Base-by-base conservation (phyloP, 2,113 vertebrate genomes). In the Tamias sibiricus region DNA sequence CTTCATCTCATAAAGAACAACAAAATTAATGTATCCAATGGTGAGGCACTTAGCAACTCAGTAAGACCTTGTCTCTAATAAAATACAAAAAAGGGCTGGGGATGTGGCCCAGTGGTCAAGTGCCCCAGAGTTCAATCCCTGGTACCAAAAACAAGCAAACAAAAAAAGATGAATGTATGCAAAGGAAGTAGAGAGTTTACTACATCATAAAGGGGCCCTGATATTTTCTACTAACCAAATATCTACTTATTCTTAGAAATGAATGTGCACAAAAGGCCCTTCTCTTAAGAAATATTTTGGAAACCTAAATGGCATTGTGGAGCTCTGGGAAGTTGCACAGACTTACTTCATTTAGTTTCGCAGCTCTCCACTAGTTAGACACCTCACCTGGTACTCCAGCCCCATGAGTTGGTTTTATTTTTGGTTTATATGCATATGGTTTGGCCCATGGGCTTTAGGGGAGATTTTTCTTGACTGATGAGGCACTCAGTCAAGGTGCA, bases 261-360 rank as follows among this genome's bases (percentile, higher is more conserved):
- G n/a, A n/a, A 10, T 91, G 49, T 94, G 69, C 64, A 80, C 40
- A 35, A 77, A 84, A 32, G 42, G 32, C 35, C 12, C 59, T 52
- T 91, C 82, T 47, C 68, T 96, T 75, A 94, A 85, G 54, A 74
- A 74, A 52, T 87, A 47, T 83, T 91, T 90, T 74, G 76, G 14
- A 66, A 74, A 40, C 30, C 37, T 12, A 30, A 77, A 44, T 42
- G 69, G n/a, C 20, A 14, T 3, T 1, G 5, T 6, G 10, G 37
- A 72, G 17, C 44, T 72, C 44, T 74, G 19, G 44, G 62, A 85
- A 90, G 93, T n/a, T 44, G n/a, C 8, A 7, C 19, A 40, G 87
- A 83, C 64, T 91, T 32, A 28, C 85, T 66, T 13, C n/a, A 3
- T 37, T 54, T 4, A 42, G 17, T 32, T 49, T 75, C 66, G 59